Percentiles rank a stretch among this genome's conserved stretches.
These are phyloP conservation scores for Tinea trinotella DNA, from an alignment of 2,888 invertebrate genomes.

Conservation along the genomic window DNA sequence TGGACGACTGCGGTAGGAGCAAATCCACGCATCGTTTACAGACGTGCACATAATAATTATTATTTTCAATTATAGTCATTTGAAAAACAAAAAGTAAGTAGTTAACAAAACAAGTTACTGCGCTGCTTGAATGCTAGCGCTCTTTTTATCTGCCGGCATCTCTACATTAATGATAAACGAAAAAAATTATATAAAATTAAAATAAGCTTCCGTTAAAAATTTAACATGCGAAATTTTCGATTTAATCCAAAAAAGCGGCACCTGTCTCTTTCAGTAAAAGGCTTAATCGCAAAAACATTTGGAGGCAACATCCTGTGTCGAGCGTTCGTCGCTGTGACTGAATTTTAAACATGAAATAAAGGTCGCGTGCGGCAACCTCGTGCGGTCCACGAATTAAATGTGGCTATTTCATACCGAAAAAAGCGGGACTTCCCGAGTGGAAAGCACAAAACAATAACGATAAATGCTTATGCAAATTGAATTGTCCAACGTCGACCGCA, in stretches of 20 bases:
- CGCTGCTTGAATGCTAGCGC: no score
- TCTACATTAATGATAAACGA: no score
- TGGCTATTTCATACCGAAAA: constrained; percentile 20
- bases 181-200: background rate
- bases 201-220: background rate
- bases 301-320: constrained; percentile 25
- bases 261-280: constrained; percentile 23
- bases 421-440: constrained; percentile 18
- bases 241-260: constrained; percentile 20
- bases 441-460: constrained; percentile 35
- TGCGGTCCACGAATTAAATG: constrained; percentile 20
- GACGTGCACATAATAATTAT: no score
- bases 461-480: constrained; percentile 53
- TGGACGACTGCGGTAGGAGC: no score
- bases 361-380: constrained; percentile 20
- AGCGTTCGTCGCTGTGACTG: constrained; percentile 27
- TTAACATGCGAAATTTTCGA: background rate
- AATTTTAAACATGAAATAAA: constrained; percentile 29
- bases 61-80: no score
- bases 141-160: no score
- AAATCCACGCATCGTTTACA: no score
- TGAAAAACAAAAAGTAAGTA: no score
- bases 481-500: constrained; percentile 32
- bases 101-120: no score
- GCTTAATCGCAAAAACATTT: constrained; percentile 33